Conservation (phyloP, 2,113 vertebrate genomes). For the Neogobius melanostomus region DNA sequence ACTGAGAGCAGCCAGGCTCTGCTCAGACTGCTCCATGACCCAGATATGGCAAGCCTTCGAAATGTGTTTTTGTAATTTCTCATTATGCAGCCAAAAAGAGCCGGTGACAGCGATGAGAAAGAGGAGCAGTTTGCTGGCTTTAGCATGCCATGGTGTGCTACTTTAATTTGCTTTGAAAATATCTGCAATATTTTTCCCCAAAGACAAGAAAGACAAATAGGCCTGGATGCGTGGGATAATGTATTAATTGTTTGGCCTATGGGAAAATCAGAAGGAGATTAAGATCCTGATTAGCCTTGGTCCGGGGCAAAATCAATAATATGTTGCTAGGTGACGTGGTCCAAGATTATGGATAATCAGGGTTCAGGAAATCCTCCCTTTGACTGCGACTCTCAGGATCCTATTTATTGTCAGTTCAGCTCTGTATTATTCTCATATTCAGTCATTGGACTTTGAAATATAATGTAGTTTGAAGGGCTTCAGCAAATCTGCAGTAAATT, state of each 20-base stretch:
- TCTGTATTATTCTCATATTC: constrained; percentile 58
- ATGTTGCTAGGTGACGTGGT: constrained; percentile 68
- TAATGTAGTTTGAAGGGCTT: constrained; percentile 61
- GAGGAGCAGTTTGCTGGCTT: constrained; percentile 70
- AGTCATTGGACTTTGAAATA: constrained; percentile 54
- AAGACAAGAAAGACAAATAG: constrained; percentile 70
- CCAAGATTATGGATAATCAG: constrained; percentile 75
- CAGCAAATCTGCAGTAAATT: constrained; percentile 49
- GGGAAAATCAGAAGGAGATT: constrained; percentile 66
- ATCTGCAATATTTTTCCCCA: constrained; percentile 81
- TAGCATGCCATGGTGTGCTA: constrained; percentile 68
- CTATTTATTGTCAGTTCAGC: constrained; percentile 78
- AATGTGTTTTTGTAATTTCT: constrained; percentile 65
- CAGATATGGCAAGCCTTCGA: constrained; percentile 51
- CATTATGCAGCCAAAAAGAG: constrained; percentile 76
- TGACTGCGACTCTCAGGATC: constrained; percentile 78
- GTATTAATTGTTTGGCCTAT: constrained; percentile 57
- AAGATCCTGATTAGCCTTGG: constrained; percentile 72
- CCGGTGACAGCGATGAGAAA: constrained; percentile 49
- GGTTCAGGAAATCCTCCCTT: constrained; percentile 66
- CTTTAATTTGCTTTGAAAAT: constrained; percentile 69
- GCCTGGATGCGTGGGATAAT: constrained; percentile 58
- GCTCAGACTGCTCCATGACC: constrained; percentile 57
- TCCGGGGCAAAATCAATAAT: constrained; percentile 71
- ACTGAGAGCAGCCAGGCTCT: constrained; percentile 69